Evolutionary conservation across 2,888 invertebrate genomes (phyloP).

Genomic region (Synanthedon andrenaeformis): DNA sequence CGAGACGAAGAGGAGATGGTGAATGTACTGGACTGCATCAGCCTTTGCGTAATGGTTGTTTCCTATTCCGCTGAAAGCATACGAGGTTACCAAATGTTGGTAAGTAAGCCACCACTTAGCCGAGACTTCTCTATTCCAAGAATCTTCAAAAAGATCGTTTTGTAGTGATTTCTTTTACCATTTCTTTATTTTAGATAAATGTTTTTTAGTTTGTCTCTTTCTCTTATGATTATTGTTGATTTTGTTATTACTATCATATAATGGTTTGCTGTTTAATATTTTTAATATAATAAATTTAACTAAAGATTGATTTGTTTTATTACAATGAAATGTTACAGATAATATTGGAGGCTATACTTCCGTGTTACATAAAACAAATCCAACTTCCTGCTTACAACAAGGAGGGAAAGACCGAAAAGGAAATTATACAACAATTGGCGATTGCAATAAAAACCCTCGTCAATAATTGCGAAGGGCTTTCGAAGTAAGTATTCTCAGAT

Average conservation of each 20-base stretch:
- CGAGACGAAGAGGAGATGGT: constrained; percentile 98
- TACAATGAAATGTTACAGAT: constrained; percentile 70
- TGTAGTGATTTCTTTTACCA: neutral
- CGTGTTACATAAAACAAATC: constrained; percentile 94
- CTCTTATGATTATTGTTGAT: too few relatives aligned
- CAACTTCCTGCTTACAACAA: constrained; percentile 89
- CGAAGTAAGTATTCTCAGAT: constrained; percentile 76
- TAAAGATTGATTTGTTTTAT: too few relatives aligned
- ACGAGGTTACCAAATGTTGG: constrained; percentile 91
- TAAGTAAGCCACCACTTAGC: constrained; percentile 40
- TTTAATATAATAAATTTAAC: too few relatives aligned
- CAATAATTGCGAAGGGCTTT: constrained; percentile 95
- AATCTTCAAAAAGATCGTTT: neutral
- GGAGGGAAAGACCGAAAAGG: constrained; percentile 93
- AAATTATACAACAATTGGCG: constrained; percentile 91
- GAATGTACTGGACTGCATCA: constrained; percentile 95
- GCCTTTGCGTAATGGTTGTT: constrained; percentile 98
- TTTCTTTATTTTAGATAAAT: neutral
- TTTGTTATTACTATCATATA: too few relatives aligned
- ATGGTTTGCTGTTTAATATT: too few relatives aligned
- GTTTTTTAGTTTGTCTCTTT: too few relatives aligned
- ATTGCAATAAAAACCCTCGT: constrained; percentile 95
- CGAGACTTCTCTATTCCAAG: neutral
- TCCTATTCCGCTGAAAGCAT: constrained; percentile 97
- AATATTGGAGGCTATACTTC: constrained; percentile 95